Evolutionary conservation across 1,140 invertebrate genomes (phyloP), one percentile per base, ranked within the genome.

Genomic region (Drosophila sturtevanti): DNA sequence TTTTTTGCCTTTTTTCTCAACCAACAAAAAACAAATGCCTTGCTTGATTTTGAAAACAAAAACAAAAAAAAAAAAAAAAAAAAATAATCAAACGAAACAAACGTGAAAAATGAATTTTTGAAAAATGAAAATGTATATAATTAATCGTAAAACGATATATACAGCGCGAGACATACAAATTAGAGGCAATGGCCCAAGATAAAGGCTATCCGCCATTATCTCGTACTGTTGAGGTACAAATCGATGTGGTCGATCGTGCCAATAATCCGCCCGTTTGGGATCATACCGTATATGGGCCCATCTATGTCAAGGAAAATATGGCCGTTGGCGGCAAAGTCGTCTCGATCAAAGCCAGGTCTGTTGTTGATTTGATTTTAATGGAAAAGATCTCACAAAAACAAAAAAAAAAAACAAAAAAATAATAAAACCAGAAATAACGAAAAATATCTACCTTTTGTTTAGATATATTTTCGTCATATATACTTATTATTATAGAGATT

Each of bases 191-290:
- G 94, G 98, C 97, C 93, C 95, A 97, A 95, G 98, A 98, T 94
- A 98, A 97, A 95, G 97, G 97, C 92, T 97, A 95, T 93, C 97
- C 97, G 92, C 95, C 97, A 93, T 95, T 98, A 93, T 97, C 96
- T 92, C 95, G 97, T 94, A 97, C 97, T 92, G 97, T 98, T 93
- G 97, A 98, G 94, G 97, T 98, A 93, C 96, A 98, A 93, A 98
- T 98, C 94, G 98, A 98, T 94, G 97, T 98, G 94, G 98, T 98
- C 94, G 97, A 98, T 94, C 96, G 97, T 93, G 96, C 96, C 84
- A 98, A 98, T 95, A 98, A 98, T 95, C 97, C 97, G 92, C 97
- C 97, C 93, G 96, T 98, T 92, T 99, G 97, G 97, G 97, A 98
- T 94, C 96, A 98, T 94, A 95, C 95, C 92, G 95, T 97, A 92